Base-by-base conservation (phyloP, 2,888 invertebrate genomes). In the Drosophila anceps region DNA sequence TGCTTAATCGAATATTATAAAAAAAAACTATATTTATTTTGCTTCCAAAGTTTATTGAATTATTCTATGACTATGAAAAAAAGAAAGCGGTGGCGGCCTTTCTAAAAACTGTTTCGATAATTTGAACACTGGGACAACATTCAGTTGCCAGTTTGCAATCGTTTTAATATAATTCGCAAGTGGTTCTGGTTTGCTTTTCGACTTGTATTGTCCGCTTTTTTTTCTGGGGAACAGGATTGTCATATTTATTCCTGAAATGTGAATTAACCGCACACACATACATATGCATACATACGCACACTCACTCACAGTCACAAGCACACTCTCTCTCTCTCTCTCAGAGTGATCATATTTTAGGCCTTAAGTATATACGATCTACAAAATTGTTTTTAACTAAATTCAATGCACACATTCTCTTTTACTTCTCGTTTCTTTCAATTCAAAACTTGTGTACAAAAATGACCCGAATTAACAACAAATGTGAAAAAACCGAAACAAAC, bases 321-420 rank as follows among this genome's bases (percentile, higher is more conserved):
- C 46, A 44, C 63, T 43, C 33, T 13, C 13, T 50, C 55, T 44
- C 24, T 24, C 24, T 64, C 50, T 46, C 63, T 24, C 63, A 59
- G 60, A 54, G 65, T 69, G 51, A 64, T 81, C 87, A 79, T 63
- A 62, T 57, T 57, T 69, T 76, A 84, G 76, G 46, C 57, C 55
- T 76, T 79, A 87, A 82, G 68, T 73, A 65, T 55, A 33, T 71
- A 73, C 35, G 37, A 76, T 65, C 64, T 75, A 68, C 67, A 39
- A 80, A 88, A 88, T 79, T 73, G 79, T 76, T 79, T 76, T 77
- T 79, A 72, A 90, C 88, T 90, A 90, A 88, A 86, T 88, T 90
- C 74, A 71, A 76, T 84, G 88, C 88, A 83, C 90, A 83, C 86
- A 88, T 88, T 79, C 73, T 87, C 83, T 83, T 86, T 88, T 89